Evolutionary conservation across 1,140 invertebrate species (phyloP), one percentile per base, ranked within the genome.

Genomic region (Calephelis nemesis): DNA sequence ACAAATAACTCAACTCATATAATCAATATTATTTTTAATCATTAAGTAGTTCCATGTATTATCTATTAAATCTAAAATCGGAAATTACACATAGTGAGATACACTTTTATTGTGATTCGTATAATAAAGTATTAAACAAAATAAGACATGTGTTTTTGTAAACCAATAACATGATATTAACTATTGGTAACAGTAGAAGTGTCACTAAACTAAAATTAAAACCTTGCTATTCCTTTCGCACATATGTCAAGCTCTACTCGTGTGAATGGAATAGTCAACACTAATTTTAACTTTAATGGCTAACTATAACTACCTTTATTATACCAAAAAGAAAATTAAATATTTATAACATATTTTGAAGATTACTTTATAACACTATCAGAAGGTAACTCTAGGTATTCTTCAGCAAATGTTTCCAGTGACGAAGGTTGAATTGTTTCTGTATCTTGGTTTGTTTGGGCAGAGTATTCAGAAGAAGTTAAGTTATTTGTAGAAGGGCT

Each of bases 251-350:
- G 50, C 50, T 52, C 50, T 52, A 52, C 50, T 52, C 50, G 50
- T 52, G 50, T 52, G 50, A 52, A 52, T 15, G 50, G 50, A 52
- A 52, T 52, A 52, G 50, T 52, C 50, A 52, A 52, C 50, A 52
- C 50, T 52, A 52, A 52, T 52, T 52, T 52, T 52, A 52, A 52
- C 50, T 52, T 52, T 52, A 19, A 52, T 52, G 50, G 50, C 50
- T 52, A 52, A 13, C 50, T 52, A 52, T 52, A 52, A 5, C 50
- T 52, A 52, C 50, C 50, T 52, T 54, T 54, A 54, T 30, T 54
- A 54, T 54, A 54, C 52, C 52, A 54, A 54, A 54, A 54, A 54
- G 50, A 54, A 54, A 54, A 54, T 54, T 54, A 54, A 54, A 54
- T 54, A 54, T 54, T 54, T 54, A 54, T 54, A 54, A 54, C 52